phyloP scores from a whole-genome alignment of 2,113 vertebrate species.

The Pomatorhinus ruficollis region DNA sequence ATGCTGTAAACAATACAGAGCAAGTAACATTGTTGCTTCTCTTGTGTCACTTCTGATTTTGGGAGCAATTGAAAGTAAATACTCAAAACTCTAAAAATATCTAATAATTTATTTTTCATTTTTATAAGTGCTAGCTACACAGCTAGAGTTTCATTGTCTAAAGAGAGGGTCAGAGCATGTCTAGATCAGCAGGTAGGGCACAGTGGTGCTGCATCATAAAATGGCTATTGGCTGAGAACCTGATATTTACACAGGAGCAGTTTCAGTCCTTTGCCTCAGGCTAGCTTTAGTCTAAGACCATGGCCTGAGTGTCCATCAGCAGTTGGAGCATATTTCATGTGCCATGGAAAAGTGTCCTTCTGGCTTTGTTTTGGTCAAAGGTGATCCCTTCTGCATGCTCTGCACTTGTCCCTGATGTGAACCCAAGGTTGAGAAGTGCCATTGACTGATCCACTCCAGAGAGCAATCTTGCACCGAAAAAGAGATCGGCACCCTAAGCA shows the following conservation, averaged over 20 bases:
- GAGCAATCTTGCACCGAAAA: not conserved
- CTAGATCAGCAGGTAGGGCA: not conserved
- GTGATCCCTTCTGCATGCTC: not conserved
- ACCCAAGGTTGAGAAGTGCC: fast-evolving
- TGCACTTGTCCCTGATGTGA: not conserved
- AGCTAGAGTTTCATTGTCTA: not conserved
- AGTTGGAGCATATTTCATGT: not conserved
- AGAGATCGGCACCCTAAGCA: not conserved
- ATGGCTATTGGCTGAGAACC: not conserved
- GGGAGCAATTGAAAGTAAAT: not conserved
- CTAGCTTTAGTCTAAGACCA: not conserved
- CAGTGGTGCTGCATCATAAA: not conserved
- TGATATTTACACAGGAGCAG: not conserved
- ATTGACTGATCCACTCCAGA: not conserved
- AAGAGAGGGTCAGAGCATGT: not conserved
- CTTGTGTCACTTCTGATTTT: not conserved
- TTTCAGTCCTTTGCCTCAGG: not conserved
- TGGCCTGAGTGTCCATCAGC: not conserved
- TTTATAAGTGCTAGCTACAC: not conserved
- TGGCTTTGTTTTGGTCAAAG: not conserved
- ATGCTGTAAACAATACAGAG: not conserved
- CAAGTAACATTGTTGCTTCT: not conserved
- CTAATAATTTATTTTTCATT: not conserved
- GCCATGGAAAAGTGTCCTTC: not conserved
- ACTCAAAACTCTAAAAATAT: not conserved